Percentiles rank a stretch among this genome's conserved stretches.
These are phyloP conservation scores for Megaceryle maxima DNA, from an alignment of 2,113 vertebrate species.

Conservation along the genomic window DNA sequence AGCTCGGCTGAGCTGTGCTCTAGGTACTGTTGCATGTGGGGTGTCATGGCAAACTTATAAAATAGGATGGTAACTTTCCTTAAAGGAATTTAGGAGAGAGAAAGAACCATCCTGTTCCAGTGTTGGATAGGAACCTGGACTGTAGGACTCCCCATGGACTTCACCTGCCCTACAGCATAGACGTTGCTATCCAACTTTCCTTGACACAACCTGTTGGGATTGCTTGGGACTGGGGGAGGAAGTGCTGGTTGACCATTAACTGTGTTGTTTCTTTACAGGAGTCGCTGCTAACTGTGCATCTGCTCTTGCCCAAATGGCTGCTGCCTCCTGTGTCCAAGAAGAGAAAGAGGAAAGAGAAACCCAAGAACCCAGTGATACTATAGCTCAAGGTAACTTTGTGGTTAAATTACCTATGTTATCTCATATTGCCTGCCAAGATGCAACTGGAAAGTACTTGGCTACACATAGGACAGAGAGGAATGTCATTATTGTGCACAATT, in stretches of 20 bases:
- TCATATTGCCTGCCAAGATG: not conserved
- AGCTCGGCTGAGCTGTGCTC: conserved; percentile 89
- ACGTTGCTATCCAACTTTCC: not conserved
- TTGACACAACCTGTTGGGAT: not conserved
- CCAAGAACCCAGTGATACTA: conserved; percentile 84
- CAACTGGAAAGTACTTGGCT: not conserved
- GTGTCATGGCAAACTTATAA: not conserved
- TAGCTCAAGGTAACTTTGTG: conserved; percentile 86
- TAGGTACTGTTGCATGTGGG: conserved; percentile 76
- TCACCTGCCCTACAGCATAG: not conserved
- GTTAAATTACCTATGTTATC: not conserved
- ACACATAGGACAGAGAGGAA: too few species aligned
- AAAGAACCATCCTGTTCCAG: not conserved
- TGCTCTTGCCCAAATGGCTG: conserved; percentile 96
- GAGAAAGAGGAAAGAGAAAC: conserved; percentile 91
- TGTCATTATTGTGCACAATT: not conserved
- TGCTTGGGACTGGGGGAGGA: not conserved
- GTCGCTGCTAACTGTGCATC: conserved; percentile 97
- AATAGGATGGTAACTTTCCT: not conserved
- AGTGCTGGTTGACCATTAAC: not conserved
- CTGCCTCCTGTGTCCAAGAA: conserved; percentile 96
- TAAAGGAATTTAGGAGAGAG: not conserved
- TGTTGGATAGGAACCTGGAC: not conserved
- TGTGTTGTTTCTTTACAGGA: conserved; percentile 74
- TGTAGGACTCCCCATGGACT: not conserved